Evolutionary conservation across 2,888 invertebrate species (phyloP).

Genomic region (Gari tellinella): DNA sequence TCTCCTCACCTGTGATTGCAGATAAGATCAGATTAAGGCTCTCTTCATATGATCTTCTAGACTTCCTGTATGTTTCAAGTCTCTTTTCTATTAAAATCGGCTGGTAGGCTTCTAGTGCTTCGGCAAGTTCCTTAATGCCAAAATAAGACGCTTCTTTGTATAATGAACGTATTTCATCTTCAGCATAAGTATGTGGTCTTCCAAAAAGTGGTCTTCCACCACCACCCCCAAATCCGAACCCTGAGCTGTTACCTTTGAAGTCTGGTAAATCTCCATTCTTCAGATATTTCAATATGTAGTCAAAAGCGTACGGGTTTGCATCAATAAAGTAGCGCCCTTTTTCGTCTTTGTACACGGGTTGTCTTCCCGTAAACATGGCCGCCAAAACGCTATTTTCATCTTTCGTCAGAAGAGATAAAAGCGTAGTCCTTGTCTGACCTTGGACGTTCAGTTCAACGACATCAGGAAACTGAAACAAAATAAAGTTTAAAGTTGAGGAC

Average conservation of each 20-base stretch:
- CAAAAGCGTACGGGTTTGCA: conserved; percentile 43
- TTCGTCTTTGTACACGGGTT: conserved; percentile 69
- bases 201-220: not conserved
- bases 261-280: no score
- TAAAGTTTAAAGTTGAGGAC: no score
- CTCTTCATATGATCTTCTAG: conserved; percentile 25
- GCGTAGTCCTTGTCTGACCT: conserved; percentile 73
- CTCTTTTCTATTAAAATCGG: conserved; percentile 20
- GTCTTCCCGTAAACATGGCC: conserved; percentile 80
- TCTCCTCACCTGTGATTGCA: conserved; percentile 14
- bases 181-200: not conserved
- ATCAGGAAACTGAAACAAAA: conserved; percentile 67
- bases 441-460: conserved; percentile 79
- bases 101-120: conserved; percentile 25
- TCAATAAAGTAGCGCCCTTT: conserved; percentile 79
- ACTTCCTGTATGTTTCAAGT: conserved; percentile 28
- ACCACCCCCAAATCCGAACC: not conserved
- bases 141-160: conserved; percentile 76
- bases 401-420: conserved; percentile 73
- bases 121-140: conserved; percentile 44
- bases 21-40: conserved; percentile 16
- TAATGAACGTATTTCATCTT: conserved; percentile 3
- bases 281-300: not conserved
- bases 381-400: conserved; percentile 74
- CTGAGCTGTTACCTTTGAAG: no score